Percentiles rank a stretch among this genome's conserved stretches.
These are phyloP conservation scores for Gallinago media DNA, from an alignment of 2,113 vertebrate species.

Conservation along the genomic window DNA sequence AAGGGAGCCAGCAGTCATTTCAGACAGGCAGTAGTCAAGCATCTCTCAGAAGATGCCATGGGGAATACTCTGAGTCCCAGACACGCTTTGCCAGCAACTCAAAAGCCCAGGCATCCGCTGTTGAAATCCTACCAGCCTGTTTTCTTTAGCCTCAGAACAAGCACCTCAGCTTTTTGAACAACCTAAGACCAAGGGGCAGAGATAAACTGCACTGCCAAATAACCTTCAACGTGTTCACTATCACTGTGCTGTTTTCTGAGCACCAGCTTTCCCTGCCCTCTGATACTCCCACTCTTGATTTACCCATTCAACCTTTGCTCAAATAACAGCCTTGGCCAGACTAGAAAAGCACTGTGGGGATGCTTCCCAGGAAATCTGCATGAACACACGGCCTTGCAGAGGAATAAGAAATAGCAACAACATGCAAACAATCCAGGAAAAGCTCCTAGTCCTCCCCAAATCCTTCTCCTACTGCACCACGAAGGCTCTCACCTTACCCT, in stretches of 20 bases:
- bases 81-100: background rate
- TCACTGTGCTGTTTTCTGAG: background rate
- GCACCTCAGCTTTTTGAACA: background rate
- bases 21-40: background rate
- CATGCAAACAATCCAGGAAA: conserved; percentile 1
- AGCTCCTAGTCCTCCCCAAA: background rate
- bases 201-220: background rate
- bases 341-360: background rate
- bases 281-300: background rate
- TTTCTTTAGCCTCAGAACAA: background rate
- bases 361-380: background rate
- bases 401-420: background rate
- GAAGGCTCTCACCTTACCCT: background rate
- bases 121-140: background rate
- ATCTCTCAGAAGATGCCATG: background rate
- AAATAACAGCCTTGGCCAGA: background rate
- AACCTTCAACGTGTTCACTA: background rate
- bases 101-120: background rate
- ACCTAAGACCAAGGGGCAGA: background rate
- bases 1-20: background rate
- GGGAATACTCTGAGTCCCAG: background rate
- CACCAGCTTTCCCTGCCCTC: background rate
- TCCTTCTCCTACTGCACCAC: background rate
- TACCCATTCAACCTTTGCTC: background rate
- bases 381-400: background rate